Percentiles rank a stretch among this genome's conserved stretches.
Evolutionary conservation across 2,797 vertebrate species (phyloP).

Genomic region (Garrulus glandarius): DNA sequence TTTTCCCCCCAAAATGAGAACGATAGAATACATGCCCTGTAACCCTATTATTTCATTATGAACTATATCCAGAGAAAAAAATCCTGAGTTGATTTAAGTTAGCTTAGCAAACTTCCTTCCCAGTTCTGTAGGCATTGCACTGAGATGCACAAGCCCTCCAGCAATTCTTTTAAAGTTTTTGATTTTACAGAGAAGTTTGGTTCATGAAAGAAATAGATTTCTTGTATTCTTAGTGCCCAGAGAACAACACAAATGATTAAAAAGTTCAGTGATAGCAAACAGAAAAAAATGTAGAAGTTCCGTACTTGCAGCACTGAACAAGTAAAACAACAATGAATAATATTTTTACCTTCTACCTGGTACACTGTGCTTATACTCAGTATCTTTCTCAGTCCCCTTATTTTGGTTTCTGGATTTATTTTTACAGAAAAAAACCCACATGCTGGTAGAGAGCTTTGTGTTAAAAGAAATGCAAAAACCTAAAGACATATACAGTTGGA

Average conservation of each 20-base stretch:
- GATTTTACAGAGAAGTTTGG: background rate
- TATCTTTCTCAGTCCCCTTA: background rate
- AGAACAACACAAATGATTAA: background rate
- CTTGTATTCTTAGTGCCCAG: background rate
- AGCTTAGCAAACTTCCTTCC: background rate
- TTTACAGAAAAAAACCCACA: background rate
- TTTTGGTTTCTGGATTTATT: background rate
- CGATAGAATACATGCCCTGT: background rate
- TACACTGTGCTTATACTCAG: background rate
- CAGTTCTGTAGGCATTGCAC: background rate
- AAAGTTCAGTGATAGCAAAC: background rate
- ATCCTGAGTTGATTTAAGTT: background rate
- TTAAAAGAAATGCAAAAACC: background rate
- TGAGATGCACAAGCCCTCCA: background rate
- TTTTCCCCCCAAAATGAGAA: background rate
- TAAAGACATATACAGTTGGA: background rate
- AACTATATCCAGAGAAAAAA: background rate
- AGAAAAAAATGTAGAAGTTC: fast-evolving
- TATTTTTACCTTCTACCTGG: background rate
- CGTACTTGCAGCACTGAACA: background rate
- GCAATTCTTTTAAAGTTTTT: background rate
- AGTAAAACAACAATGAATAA: background rate
- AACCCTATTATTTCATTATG: background rate
- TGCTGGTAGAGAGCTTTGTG: background rate
- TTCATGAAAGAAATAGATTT: background rate